Evolutionary conservation across 1,140 invertebrate species (phyloP), one percentile per base, ranked within the genome.

Genomic region (Wiebesia pumilae): DNA sequence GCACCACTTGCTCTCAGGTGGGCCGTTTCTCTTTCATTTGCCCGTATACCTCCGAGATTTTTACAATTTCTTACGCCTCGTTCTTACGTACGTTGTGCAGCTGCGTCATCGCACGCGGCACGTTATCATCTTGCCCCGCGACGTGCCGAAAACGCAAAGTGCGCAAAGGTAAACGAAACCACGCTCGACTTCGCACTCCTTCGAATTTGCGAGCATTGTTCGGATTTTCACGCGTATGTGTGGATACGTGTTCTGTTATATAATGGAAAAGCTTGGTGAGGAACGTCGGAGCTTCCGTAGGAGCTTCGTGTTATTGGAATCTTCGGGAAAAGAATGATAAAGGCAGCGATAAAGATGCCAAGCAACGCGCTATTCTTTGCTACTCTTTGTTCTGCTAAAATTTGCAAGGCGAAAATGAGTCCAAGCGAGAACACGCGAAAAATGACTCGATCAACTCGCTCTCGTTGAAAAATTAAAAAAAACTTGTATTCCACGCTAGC

Each of bases 31-130:
- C 38, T 65, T 38, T 81, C 54, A 65, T 14, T 62, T n/a, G 47
- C 2, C 43, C 75, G 43, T n/a, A 30, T 51, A 54, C 35, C 12
- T 47, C 73, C 40, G 40, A 51, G 40, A 51, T 77, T 77, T 67
- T 81, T 30, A 40, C 79, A 81, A 81, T 81, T 81, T 81, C 79
- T 81, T 67, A 67, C 38, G 38, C 30, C 40, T 51, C 27, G n/a
- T n/a, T n/a, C n/a, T n/a, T n/a, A n/a, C n/a, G n/a, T n/a, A 21
- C 40, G 33, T 14, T 33, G 69, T 16, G 35, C 69, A 69, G 62
- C 62, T n/a, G 43, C 40, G 43, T 77, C 69, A 71, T 81, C 79
- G 58, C 69, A 33, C 6, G 33, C 33, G 33, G 35, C 33, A 16
- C 69, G 35, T 77, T 77, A 77, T 51, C 73, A 40, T 47, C 14